Evolutionary conservation across 2,888 invertebrate genomes (phyloP).

Genomic region (Nasonia oneida): DNA sequence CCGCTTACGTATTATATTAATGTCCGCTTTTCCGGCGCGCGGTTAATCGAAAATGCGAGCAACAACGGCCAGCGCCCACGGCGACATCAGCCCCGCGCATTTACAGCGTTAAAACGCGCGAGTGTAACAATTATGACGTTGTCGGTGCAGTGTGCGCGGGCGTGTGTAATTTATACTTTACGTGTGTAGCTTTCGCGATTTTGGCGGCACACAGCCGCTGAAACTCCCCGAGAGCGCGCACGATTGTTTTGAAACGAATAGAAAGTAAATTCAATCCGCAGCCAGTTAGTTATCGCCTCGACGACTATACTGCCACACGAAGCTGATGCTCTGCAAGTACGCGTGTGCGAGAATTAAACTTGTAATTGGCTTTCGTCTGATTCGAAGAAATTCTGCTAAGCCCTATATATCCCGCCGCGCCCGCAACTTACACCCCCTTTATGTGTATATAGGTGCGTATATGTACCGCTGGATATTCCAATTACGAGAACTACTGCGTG

Average conservation of each 20-base stretch:
- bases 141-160: constrained; percentile 62
- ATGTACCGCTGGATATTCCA: constrained; percentile 22
- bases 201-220: constrained; percentile 55
- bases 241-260: constrained; percentile 73
- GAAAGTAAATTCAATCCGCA: constrained; percentile 69
- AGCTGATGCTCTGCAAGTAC: background rate
- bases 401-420: background rate
- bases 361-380: constrained; percentile 63
- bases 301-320: constrained; percentile 65
- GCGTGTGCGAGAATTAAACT: constrained; percentile 72
- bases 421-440: constrained; percentile 20
- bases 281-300: constrained; percentile 73
- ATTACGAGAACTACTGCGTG: constrained; percentile 22
- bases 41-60: background rate
- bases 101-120: background rate
- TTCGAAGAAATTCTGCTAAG: constrained; percentile 59
- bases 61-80: background rate
- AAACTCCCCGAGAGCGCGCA: constrained; percentile 51
- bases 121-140: constrained; percentile 49
- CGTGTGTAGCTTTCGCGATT: constrained; percentile 61
- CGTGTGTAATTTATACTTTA: constrained; percentile 69
- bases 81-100: background rate
- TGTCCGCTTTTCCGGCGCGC: background rate
- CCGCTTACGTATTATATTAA: background rate
- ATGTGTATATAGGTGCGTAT: background rate